Evolutionary conservation across 1,140 invertebrate species (phyloP), one percentile per base, ranked within the genome.

Genomic region (Galleria mellonella): DNA sequence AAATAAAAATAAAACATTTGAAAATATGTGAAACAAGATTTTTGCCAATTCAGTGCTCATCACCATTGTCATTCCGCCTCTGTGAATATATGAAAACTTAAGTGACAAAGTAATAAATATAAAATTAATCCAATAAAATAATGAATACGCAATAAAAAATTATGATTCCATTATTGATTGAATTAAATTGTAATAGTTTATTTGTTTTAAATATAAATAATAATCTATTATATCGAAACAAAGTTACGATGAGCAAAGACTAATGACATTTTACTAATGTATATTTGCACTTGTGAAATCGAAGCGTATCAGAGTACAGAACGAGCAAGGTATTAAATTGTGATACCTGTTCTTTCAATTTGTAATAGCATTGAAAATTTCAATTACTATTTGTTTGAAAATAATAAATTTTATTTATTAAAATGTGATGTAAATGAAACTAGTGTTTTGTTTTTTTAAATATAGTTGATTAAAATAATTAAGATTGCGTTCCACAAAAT

Each of bases 21-120:
- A 83, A 84, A 84, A 84, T 81, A 84, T 62, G 81, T 84, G 81
- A 84, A 84, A 82, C 53, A 73, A 72, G 72, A 63, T 37, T 64
- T 60, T 63, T 56, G 50, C 68, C 63, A 65, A 66, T 68, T 62
- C 52, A 58, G 77, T 78, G 73, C 79, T 84, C 77, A 84, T 82
- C 75, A 54, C 48, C 64, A 68, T 71, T 70, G 71, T 62, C 15
- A 23, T 17, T 17, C 35, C 17, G 17, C 17, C 17, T 23, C 17
- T 23, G 17, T 23, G 17, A 23, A 23, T 23, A 6, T 23, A 6
- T 6, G 17, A 3, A 23, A 23, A 23, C 17, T 23, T 2, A 3
- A 3, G 17, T 23, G 6, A 37, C 35, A 37, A 17, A 37, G 35
- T 10, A 17, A 37, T 37, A 37, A 7, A 37, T 37, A 37, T 15